Evolutionary conservation across 2,797 vertebrate genomes (phyloP).

Genomic region (Acanthurus lineatus): DNA sequence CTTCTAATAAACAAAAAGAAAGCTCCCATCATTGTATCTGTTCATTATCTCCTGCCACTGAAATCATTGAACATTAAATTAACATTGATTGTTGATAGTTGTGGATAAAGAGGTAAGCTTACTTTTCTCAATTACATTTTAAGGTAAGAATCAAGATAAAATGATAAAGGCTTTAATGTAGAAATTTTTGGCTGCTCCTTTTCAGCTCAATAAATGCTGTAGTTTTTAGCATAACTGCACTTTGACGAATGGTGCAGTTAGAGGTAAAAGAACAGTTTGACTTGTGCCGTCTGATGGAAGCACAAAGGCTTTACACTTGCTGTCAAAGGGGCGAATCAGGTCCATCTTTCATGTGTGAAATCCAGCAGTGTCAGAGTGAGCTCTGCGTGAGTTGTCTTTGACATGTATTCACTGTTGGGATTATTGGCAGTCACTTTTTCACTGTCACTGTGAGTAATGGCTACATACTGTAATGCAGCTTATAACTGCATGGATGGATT

Average conservation of each 20-base stretch:
- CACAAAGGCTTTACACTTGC: conserved; percentile 56
- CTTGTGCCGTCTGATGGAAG: conserved; percentile 87
- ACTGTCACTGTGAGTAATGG: conserved; percentile 70
- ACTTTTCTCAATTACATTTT: too few species aligned
- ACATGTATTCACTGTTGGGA: conserved; percentile 67
- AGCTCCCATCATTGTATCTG: too few species aligned
- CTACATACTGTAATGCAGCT: conserved; percentile 17
- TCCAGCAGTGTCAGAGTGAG: conserved; percentile 45
- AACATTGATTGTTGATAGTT: too few species aligned
- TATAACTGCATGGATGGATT: conserved; percentile 14
- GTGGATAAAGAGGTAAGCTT: too few species aligned
- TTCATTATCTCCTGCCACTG: too few species aligned
- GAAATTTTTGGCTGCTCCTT: too few species aligned
- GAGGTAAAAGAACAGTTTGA: conserved; percentile 94
- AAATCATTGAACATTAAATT: too few species aligned
- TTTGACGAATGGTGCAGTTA: conserved; percentile 97
- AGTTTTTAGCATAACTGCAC: conserved; percentile 85
- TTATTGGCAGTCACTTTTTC: conserved; percentile 76
- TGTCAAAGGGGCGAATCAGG: conserved; percentile 63
- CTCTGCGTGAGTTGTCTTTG: conserved; percentile 69
- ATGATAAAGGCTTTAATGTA: too few species aligned
- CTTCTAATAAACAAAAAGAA: too few species aligned
- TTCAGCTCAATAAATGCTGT: too few species aligned
- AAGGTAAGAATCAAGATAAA: too few species aligned
- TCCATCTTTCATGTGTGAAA: conserved; percentile 88